Evolutionary conservation across 35 echinoderm and acorn worm species (phyloP).

Genomic region (Hemicentrotus pulcherrimus): DNA sequence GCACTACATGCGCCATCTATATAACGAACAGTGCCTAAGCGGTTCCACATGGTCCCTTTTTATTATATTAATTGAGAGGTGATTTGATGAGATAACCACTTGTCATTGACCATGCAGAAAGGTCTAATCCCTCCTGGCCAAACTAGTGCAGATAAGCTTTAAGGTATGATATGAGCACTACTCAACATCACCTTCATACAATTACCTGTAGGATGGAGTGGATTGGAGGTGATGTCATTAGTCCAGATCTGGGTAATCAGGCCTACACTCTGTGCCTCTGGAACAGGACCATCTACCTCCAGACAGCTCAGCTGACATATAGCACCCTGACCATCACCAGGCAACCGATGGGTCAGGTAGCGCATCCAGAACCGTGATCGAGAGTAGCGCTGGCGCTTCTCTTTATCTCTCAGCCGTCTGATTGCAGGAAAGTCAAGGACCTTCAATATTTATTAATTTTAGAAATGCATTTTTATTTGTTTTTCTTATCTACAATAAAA

Average conservation of each 20-base stretch:
- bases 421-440: neutral
- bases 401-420: conserved; percentile 29
- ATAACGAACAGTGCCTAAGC: no score
- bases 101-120: no score
- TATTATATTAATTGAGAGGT: no score
- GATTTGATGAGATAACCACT: no score
- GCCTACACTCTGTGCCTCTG: neutral
- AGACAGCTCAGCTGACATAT: conserved; percentile 43
- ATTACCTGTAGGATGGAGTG: conserved; percentile 28
- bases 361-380: neutral
- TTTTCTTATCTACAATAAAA: no score
- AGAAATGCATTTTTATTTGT: no score
- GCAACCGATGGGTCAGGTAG: conserved; percentile 27
- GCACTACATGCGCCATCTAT: no score
- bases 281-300: conserved; percentile 24
- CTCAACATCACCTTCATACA: no score
- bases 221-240: neutral
- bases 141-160: no score
- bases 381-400: neutral
- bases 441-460: neutral
- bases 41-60: no score
- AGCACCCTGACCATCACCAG: conserved; percentile 6
- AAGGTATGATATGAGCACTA: no score
- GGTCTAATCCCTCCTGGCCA: no score
- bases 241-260: neutral